Percentiles rank a stretch among this genome's conserved stretches.
Evolutionary conservation across 92 coral and sea anemone genomes (phyloP).

Genomic region (Galaxea fascicularis): DNA sequence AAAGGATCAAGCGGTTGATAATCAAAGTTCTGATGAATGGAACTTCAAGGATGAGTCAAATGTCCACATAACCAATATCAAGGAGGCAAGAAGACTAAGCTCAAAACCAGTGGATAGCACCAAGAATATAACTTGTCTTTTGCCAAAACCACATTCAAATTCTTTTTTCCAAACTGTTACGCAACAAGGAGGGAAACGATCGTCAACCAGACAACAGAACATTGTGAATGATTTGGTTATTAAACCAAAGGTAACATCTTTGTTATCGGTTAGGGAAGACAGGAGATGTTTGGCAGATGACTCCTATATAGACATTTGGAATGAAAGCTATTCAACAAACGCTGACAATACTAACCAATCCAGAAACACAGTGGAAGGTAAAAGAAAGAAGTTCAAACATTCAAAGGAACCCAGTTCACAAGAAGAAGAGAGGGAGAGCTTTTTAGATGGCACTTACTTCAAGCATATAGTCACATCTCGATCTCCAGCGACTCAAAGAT

Average conservation of each 20-base stretch:
- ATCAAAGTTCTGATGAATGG: constrained; percentile 16
- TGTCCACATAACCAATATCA: background rate
- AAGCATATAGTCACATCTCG: background rate
- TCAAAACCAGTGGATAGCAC: background rate
- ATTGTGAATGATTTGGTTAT: background rate
- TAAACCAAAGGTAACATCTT: background rate
- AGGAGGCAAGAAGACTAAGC: constrained; percentile 1
- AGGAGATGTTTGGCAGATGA: background rate
- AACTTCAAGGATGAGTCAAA: constrained; percentile 28
- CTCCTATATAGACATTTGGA: background rate
- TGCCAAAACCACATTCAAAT: background rate
- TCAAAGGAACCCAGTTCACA: background rate
- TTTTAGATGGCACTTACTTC: background rate
- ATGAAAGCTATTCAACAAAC: background rate
- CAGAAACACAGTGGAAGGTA: background rate
- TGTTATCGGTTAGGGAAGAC: background rate
- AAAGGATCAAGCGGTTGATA: background rate
- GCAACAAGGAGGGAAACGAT: background rate
- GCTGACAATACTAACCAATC: background rate
- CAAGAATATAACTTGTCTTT: background rate
- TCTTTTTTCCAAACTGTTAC: background rate
- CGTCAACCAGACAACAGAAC: no score
- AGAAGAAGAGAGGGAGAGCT: constrained; percentile 8
- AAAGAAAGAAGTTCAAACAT: background rate
- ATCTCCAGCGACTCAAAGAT: background rate